phyloP scores from a whole-genome alignment of 2,888 invertebrate species.

The Hedya salicella region DNA sequence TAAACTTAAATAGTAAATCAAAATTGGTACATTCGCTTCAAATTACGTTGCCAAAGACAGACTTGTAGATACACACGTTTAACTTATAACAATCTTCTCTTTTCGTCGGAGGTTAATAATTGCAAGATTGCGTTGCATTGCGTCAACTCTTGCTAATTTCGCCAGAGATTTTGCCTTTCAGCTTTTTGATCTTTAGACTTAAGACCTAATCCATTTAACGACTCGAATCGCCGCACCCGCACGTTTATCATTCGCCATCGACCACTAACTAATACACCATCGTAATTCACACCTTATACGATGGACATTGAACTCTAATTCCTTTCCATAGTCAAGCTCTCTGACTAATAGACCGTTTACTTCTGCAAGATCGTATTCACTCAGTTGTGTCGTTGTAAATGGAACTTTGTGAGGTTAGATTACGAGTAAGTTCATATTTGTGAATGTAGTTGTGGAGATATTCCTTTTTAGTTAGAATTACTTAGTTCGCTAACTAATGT shows the following conservation, averaged over 20 bases:
- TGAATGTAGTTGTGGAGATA: conserved; percentile 2
- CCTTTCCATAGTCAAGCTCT: conserved; percentile 46
- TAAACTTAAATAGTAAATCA: no score
- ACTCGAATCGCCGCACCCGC: conserved; percentile 69
- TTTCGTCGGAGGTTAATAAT: no score
- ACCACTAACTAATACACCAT: conserved; percentile 68
- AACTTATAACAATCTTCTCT: no score
- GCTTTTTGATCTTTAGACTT: neutral
- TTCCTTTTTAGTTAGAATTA: conserved; percentile 1
- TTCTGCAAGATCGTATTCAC: conserved; percentile 53
- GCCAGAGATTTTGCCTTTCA: neutral
- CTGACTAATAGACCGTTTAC: conserved; percentile 50
- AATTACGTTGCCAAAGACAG: no score
- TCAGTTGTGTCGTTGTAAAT: conserved; percentile 30
- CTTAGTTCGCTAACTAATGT: conserved; percentile 54
- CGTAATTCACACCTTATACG: conserved; percentile 69
- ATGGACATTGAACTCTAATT: conserved; percentile 63
- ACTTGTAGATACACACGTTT: no score
- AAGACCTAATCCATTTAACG: conserved; percentile 69
- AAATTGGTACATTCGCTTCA: no score
- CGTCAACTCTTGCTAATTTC: no score
- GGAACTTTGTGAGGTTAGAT: neutral
- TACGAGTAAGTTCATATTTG: neutral
- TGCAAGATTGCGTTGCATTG: no score
- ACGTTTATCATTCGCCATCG: conserved; percentile 72